These are phyloP conservation scores for Seriola aureovittata DNA, from an alignment of 2,113 vertebrate species.

Conservation along the genomic window DNA sequence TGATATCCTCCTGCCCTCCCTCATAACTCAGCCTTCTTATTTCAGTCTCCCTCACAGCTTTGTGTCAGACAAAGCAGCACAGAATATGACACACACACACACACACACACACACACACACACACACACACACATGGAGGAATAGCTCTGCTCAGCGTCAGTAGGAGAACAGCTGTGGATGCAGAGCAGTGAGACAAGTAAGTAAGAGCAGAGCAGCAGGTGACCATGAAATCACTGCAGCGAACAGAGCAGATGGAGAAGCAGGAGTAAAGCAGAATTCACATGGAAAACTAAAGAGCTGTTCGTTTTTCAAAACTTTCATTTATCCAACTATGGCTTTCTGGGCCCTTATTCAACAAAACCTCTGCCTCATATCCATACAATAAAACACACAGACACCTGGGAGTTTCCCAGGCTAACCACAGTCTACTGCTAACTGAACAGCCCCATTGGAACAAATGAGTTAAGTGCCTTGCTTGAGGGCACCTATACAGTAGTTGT, in stretches of 20 bases:
- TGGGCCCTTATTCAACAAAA: neutral
- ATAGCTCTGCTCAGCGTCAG: constrained; percentile 56
- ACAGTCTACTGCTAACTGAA: constrained; percentile 12
- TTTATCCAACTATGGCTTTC: neutral
- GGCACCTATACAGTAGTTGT: constrained; percentile 21
- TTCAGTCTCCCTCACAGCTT: constrained; percentile 58
- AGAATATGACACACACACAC: constrained; percentile 26
- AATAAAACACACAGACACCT: constrained; percentile 7
- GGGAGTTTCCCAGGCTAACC: constrained; percentile 27
- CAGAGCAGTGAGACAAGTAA: constrained; percentile 46
- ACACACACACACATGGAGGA: constrained; percentile 16
- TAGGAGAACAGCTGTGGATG: constrained; percentile 66
- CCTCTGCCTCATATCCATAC: neutral
- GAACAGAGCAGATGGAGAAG: constrained; percentile 36
- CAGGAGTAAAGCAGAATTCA: constrained; percentile 6
- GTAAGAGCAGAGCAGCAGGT: constrained; percentile 70
- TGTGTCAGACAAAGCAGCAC: constrained; percentile 63
- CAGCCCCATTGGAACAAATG: constrained; percentile 14
- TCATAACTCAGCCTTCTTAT: constrained; percentile 75
- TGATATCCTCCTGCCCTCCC: constrained; percentile 76
- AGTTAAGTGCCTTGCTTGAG: constrained; percentile 29
- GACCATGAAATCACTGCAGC: constrained; percentile 58
- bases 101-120: constrained; percentile 29
- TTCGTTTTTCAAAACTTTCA: neutral
- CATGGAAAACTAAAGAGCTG: neutral